Evolutionary conservation across 2,797 vertebrate species (phyloP).

Genomic region (Falco naumanni): DNA sequence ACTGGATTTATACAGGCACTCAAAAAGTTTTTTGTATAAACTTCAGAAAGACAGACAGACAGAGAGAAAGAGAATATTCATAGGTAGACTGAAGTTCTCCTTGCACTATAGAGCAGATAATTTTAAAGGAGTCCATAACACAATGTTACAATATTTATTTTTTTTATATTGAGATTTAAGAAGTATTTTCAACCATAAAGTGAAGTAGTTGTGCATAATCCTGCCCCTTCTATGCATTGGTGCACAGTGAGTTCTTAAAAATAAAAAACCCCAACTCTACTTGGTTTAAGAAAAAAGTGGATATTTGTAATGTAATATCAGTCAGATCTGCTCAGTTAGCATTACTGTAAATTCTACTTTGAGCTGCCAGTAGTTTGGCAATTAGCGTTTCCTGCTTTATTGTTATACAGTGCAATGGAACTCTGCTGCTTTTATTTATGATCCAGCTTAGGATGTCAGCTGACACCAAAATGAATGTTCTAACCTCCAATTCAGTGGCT

Average conservation of each 20-base stretch:
- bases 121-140: background rate
- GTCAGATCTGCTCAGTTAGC: conserved; percentile 50
- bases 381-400: conserved; percentile 56
- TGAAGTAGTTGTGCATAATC: background rate
- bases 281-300: background rate
- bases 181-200: background rate
- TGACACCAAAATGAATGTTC: conserved; percentile 49
- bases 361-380: conserved; percentile 38
- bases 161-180: background rate
- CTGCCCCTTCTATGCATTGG: background rate
- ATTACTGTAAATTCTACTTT: conserved; percentile 51
- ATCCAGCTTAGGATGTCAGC: conserved; percentile 52
- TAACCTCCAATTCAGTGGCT: conserved; percentile 25
- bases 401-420: conserved; percentile 43
- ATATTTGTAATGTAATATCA: background rate
- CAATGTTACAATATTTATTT: background rate
- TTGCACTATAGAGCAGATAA: background rate
- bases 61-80: background rate
- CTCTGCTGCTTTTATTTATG: conserved; percentile 44
- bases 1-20: background rate
- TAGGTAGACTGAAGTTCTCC: background rate
- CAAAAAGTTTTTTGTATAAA: background rate
- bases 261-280: background rate
- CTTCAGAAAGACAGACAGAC: background rate
- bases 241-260: background rate